phyloP scores from a whole-genome alignment of 1,140 invertebrate genomes.

The Trichonephila inaurata region DNA sequence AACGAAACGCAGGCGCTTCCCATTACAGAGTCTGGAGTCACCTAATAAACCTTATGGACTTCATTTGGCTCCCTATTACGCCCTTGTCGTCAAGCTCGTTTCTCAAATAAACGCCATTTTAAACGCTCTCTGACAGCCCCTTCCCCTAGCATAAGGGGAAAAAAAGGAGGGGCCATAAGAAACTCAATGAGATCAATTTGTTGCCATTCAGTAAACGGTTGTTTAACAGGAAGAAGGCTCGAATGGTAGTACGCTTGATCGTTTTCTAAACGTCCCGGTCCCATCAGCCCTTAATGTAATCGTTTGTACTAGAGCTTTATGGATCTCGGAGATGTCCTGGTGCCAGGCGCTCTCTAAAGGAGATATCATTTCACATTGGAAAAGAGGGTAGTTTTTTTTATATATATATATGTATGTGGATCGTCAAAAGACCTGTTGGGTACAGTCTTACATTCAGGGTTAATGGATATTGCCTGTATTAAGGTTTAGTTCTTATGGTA shows the following conservation, averaged over 20 bases:
- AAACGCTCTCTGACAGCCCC: constrained; percentile 40
- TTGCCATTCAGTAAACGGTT: constrained; percentile 58
- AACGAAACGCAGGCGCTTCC: background rate
- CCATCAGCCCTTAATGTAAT: constrained; percentile 18
- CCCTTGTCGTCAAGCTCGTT: background rate
- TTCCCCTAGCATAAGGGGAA: background rate
- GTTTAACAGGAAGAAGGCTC: constrained; percentile 53
- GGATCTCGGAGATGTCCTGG: background rate
- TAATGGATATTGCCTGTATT: too few species aligned
- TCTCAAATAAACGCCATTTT: constrained; percentile 76
- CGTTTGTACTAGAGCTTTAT: constrained; percentile 27
- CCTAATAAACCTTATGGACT: constrained; percentile 76
- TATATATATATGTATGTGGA: too few species aligned
- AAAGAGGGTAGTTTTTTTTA: background rate
- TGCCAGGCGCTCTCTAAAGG: background rate
- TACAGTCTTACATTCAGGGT: too few species aligned
- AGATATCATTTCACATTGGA: constrained; percentile 6
- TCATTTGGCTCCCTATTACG: constrained; percentile 68
- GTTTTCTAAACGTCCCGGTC: constrained; percentile 26
- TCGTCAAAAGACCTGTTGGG: too few species aligned
- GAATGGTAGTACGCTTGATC: constrained; percentile 13
- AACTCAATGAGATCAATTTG: constrained; percentile 61
- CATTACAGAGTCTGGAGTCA: constrained; percentile 68
- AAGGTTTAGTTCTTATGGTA: too few species aligned
- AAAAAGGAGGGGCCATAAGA: constrained; percentile 24